A percentile compares a stretch with the other conserved stretches of the same genome.
Evolutionary conservation across 2,797 vertebrate genomes (phyloP).

Genomic region (Sciurus vulgaris): DNA sequence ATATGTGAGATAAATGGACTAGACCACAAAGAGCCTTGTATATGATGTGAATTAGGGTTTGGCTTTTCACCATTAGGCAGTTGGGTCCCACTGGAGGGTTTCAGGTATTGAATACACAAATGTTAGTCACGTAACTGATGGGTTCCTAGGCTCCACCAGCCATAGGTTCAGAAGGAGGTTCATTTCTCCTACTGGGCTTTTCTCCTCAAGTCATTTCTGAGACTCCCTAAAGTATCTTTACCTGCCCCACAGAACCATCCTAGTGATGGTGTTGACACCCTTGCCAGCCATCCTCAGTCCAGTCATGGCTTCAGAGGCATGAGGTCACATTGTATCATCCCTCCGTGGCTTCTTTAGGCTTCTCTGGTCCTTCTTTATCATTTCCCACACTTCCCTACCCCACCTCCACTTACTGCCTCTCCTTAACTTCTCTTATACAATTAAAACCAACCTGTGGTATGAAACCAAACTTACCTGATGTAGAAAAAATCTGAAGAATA

Average conservation of each 20-base stretch:
- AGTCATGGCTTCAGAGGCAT: background rate
- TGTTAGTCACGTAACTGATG: background rate
- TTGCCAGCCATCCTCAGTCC: background rate
- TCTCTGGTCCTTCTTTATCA: background rate
- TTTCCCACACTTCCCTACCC: background rate
- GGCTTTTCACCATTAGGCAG: background rate
- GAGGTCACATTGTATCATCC: background rate
- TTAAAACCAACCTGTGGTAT: background rate
- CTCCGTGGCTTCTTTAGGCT: background rate
- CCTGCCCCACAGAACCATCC: background rate
- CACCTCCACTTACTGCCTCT: background rate
- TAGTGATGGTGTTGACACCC: background rate
- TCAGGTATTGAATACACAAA: background rate
- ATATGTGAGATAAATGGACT: background rate
- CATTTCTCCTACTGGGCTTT: background rate
- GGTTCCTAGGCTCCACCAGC: background rate
- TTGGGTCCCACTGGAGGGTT: background rate
- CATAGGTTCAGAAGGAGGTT: background rate
- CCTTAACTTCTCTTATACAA: background rate
- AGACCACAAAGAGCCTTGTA: background rate
- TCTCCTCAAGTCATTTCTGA: background rate
- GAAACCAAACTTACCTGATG: background rate
- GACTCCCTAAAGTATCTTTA: background rate
- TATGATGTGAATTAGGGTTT: background rate
- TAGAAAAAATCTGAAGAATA: background rate